These are phyloP conservation scores for Belgica antarctica DNA, from an alignment of 2,888 invertebrate genomes.

Conservation along the genomic window DNA sequence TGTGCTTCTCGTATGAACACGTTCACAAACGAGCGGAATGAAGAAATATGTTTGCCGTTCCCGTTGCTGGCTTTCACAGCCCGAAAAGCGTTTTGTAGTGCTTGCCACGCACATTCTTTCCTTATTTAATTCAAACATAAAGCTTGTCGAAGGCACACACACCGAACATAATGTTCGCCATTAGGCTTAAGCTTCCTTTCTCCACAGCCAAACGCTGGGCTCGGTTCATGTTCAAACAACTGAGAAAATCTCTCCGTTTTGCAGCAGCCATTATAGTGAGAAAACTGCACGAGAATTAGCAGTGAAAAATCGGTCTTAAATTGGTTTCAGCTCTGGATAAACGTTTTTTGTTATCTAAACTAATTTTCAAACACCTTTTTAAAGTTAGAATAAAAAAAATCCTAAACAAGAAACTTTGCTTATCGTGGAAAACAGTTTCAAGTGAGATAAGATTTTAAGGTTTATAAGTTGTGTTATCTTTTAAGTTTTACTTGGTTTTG, in stretches of 20 bases:
- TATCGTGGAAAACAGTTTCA: too few species aligned
- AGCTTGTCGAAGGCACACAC: neutral
- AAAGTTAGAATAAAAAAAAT: too few species aligned
- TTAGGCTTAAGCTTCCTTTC: neutral
- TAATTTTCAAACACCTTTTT: too few species aligned
- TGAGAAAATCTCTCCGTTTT: neutral
- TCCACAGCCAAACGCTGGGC: neutral
- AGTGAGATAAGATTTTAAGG: too few species aligned
- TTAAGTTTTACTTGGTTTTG: too few species aligned
- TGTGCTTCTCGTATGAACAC: slow-evolving; percentile 25
- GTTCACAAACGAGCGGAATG: neutral
- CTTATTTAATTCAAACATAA: neutral
- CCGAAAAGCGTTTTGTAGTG: neutral
- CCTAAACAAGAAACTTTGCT: too few species aligned
- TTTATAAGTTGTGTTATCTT: too few species aligned
- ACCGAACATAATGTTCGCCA: neutral
- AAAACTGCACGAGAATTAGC: neutral
- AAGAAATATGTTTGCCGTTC: slow-evolving; percentile 30
- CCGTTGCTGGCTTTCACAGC: neutral
- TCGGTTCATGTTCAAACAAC: neutral
- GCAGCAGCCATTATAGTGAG: neutral
- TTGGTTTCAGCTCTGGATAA: too few species aligned
- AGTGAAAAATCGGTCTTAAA: neutral
- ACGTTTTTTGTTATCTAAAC: too few species aligned
- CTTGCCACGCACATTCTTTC: slow-evolving; percentile 13